These are phyloP conservation scores for Garrulus glandarius DNA, from an alignment of 2,797 vertebrate species.

Conservation along the genomic window DNA sequence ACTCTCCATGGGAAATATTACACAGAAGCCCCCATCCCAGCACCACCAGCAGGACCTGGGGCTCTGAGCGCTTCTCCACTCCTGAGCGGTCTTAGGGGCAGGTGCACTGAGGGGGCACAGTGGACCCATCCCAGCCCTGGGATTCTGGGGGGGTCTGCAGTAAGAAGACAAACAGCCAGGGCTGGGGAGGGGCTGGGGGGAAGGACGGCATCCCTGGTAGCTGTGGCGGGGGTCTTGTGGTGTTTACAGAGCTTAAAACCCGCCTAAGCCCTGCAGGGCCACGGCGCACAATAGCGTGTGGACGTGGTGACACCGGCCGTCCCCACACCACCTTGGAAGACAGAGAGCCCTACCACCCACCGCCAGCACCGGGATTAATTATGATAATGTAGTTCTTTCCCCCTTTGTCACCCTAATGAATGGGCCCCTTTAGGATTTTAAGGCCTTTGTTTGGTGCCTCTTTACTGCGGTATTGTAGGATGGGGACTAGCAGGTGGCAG, in stretches of 20 bases:
- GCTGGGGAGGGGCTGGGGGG: neutral
- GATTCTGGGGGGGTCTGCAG: neutral
- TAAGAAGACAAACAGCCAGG: neutral
- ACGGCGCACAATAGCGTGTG: conserved; percentile 63
- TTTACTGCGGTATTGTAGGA: conserved; percentile 88
- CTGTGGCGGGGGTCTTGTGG: neutral
- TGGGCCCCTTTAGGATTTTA: conserved; percentile 88
- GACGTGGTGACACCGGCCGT: conserved; percentile 77
- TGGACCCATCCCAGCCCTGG: neutral
- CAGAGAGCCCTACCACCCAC: conserved; percentile 86
- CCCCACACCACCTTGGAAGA: conserved; percentile 78
- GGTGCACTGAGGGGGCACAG: neutral
- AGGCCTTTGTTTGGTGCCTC: conserved; percentile 87
- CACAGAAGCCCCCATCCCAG: neutral
- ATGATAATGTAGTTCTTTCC: conserved; percentile 96
- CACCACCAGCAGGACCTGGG: neutral
- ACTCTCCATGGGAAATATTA: neutral
- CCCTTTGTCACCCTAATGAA: conserved; percentile 94
- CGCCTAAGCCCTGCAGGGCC: conserved; percentile 69
- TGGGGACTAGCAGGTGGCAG: conserved; percentile 89
- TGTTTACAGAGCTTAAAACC: conserved; percentile 78
- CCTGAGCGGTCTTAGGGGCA: neutral
- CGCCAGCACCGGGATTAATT: conserved; percentile 88
- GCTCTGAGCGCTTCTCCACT: neutral
- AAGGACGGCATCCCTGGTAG: neutral